Evolutionary conservation across 1,140 invertebrate species (phyloP).

Genomic region (Drosophila ficusphila): DNA sequence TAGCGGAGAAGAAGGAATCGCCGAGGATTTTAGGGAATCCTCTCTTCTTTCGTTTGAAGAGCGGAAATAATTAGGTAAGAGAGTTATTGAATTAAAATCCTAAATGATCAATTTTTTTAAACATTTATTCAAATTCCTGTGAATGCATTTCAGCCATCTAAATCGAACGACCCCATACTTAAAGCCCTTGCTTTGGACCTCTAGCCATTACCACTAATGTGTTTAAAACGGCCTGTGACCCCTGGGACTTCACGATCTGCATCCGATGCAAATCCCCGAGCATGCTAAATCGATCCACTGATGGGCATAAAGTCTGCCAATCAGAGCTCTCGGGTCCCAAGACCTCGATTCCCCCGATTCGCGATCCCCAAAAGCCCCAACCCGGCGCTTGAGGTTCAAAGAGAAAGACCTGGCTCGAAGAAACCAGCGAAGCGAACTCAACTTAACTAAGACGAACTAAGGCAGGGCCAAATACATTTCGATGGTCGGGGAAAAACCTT

Average conservation of each 20-base stretch:
- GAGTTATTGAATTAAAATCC: no score
- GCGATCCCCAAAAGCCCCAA: background rate
- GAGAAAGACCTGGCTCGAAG: slow-evolving; percentile 46
- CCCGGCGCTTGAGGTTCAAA: slow-evolving; percentile 20
- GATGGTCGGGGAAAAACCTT: slow-evolving; percentile 60
- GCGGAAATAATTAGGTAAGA: no score
- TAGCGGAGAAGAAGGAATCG: no score
- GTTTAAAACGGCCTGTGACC: background rate
- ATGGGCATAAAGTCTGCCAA: slow-evolving; percentile 32
- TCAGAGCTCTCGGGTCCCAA: slow-evolving; percentile 57
- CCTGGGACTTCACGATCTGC: slow-evolving; percentile 6
- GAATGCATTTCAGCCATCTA: background rate
- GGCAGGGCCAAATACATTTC: slow-evolving; percentile 52
- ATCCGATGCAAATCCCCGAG: slow-evolving; percentile 45
- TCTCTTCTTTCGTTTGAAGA: no score
- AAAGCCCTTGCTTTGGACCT: background rate
- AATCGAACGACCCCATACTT: background rate
- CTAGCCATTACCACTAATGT: background rate
- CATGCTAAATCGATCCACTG: slow-evolving; percentile 43
- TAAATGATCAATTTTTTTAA: background rate
- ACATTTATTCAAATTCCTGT: no score
- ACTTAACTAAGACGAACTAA: slow-evolving; percentile 4
- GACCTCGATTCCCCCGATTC: background rate
- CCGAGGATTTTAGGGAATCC: no score
- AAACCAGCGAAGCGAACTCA: slow-evolving; percentile 38